phyloP scores from a whole-genome alignment of 1,140 invertebrate species.

The Eueides isabella region DNA sequence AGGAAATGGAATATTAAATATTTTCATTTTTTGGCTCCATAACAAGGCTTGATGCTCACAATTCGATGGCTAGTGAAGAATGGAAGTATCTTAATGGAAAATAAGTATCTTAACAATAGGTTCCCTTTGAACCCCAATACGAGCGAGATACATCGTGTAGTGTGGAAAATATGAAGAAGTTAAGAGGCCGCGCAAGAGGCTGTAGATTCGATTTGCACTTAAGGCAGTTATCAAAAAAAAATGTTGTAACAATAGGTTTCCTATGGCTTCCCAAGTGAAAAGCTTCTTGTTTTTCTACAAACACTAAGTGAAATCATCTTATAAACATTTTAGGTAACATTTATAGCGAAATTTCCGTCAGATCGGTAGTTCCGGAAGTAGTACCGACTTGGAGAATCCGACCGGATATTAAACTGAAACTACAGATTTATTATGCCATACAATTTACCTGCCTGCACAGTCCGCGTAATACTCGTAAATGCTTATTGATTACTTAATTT shows the following conservation, averaged over 20 bases:
- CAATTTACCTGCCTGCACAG: neutral
- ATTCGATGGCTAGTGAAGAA: too few relatives aligned
- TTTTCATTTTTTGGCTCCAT: too few relatives aligned
- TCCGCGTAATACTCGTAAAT: neutral
- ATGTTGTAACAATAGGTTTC: neutral
- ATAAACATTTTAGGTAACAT: conserved; percentile 9
- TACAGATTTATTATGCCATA: conserved; percentile 17
- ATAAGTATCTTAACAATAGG: too few relatives aligned
- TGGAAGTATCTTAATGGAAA: too few relatives aligned
- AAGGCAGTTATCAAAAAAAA: too few relatives aligned
- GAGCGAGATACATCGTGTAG: too few relatives aligned
- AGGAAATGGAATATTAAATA: too few relatives aligned
- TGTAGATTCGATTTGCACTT: too few relatives aligned
- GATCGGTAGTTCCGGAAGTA: neutral
- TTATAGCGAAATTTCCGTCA: conserved; percentile 5
- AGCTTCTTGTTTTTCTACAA: neutral
- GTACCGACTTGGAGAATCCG: conserved; percentile 8
- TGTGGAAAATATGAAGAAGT: too few relatives aligned
- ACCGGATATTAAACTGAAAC: conserved; percentile 17
- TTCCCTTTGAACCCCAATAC: too few relatives aligned
- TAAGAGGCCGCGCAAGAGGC: too few relatives aligned
- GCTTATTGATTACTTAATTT: conserved; percentile 1
- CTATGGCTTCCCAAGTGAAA: neutral
- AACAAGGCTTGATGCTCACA: too few relatives aligned
- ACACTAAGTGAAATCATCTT: neutral